Percentiles rank a stretch among this genome's conserved stretches.
These are phyloP conservation scores for Tenrec ecaudatus DNA, from an alignment of 2,113 vertebrate species.

Conservation along the genomic window DNA sequence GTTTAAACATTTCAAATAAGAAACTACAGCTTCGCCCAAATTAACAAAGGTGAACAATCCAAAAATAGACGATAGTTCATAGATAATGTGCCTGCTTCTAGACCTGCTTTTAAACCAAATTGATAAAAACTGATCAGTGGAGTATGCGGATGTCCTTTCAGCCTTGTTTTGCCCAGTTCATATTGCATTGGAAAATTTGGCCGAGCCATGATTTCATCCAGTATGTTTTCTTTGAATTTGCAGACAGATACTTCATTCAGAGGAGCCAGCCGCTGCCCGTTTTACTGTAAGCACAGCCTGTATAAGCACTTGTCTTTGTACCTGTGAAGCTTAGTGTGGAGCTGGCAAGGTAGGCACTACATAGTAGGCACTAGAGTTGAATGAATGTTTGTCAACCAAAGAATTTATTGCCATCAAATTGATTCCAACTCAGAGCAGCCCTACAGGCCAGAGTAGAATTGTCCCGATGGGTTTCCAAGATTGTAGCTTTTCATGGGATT, in stretches of 20 bases:
- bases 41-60: background rate
- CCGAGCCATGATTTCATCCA: background rate
- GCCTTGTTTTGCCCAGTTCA: background rate
- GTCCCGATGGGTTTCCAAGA: too few relatives aligned
- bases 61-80: background rate
- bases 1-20: background rate
- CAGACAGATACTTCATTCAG: background rate
- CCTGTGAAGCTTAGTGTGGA: background rate
- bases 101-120: background rate
- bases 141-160: background rate
- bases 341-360: too few relatives aligned
- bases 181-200: background rate
- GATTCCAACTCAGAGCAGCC: too few relatives aligned
- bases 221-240: background rate
- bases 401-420: background rate
- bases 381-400: too few relatives aligned
- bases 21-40: background rate
- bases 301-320: background rate
- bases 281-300: background rate
- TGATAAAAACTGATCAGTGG: background rate
- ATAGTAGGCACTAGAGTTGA: too few relatives aligned
- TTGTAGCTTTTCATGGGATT: too few relatives aligned
- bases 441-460: too few relatives aligned
- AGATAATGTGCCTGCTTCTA: background rate
- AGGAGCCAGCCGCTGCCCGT: background rate